Evolutionary conservation across 2,113 vertebrate genomes (phyloP).

Genomic region (Xiphias gladius): DNA sequence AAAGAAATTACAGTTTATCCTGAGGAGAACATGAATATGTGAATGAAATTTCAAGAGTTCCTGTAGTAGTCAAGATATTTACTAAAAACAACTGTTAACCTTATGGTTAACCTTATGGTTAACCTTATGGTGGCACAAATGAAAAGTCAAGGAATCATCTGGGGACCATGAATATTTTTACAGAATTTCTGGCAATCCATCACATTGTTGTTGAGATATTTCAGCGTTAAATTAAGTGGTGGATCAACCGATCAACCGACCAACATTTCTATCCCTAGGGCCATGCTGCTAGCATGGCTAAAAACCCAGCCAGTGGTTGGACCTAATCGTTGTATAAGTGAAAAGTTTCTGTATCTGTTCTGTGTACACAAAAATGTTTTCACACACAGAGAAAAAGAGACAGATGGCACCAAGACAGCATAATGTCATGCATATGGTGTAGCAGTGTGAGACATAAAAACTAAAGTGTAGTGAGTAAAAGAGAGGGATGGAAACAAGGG

Average conservation of each 20-base stretch:
- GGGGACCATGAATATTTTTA: background rate
- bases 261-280: background rate
- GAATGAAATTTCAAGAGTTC: too few species aligned
- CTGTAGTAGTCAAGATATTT: too few species aligned
- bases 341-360: background rate
- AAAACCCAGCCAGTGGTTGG: background rate
- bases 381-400: slow-evolving; percentile 15
- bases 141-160: background rate
- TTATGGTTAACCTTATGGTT: too few species aligned
- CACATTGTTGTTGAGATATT: background rate
- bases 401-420: slow-evolving; percentile 38
- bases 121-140: too few species aligned
- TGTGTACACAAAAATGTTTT: slow-evolving; percentile 1
- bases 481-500: slow-evolving; percentile 8
- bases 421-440: slow-evolving; percentile 38
- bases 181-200: too few species aligned
- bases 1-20: too few species aligned
- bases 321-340: background rate
- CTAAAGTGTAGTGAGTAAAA: slow-evolving; percentile 32
- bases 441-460: slow-evolving; percentile 43
- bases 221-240: background rate
- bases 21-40: too few species aligned
- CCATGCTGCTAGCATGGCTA: background rate
- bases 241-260: background rate
- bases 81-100: too few species aligned